Percentiles rank a stretch among this genome's conserved stretches.
Conservation (phyloP, 1,140 invertebrate genomes). For the Papilio glaucus region DNA sequence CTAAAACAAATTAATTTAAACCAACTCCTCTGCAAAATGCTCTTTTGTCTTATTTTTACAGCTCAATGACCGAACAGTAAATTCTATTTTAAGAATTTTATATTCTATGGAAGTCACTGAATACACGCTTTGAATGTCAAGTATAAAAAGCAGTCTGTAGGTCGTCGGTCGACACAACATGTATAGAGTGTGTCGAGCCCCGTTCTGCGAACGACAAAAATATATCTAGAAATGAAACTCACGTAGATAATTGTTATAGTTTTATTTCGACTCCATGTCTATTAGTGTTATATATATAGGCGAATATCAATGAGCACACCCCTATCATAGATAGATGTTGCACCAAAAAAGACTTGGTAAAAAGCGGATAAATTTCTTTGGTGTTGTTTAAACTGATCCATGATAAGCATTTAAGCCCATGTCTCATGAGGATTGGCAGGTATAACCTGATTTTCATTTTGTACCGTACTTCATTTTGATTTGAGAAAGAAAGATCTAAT, state of each 20-base stretch:
- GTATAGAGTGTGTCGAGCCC: background rate
- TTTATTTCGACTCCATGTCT: too few species aligned
- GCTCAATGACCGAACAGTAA: background rate
- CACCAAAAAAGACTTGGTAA: too few species aligned
- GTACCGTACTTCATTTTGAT: too few species aligned
- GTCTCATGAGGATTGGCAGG: background rate
- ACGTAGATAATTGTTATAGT: background rate
- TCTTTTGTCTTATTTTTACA: background rate
- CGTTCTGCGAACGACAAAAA: background rate
- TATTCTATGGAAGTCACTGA: constrained; percentile 1
- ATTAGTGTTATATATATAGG: too few species aligned
- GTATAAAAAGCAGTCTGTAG: constrained; percentile 2
- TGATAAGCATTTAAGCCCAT: too few species aligned
- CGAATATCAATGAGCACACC: too few species aligned
- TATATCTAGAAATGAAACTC: background rate
- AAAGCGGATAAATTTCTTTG: too few species aligned
- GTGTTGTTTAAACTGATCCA: too few species aligned
- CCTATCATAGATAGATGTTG: too few species aligned
- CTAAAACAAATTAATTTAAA: background rate
- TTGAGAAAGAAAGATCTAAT: background rate
- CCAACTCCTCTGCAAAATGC: too few species aligned
- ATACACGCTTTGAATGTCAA: constrained; percentile 7
- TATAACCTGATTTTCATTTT: background rate
- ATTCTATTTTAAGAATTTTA: constrained; percentile 10
- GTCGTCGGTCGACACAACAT: background rate